Evolutionary conservation across 2,888 invertebrate species (phyloP).

Genomic region (Belgica antarctica): DNA sequence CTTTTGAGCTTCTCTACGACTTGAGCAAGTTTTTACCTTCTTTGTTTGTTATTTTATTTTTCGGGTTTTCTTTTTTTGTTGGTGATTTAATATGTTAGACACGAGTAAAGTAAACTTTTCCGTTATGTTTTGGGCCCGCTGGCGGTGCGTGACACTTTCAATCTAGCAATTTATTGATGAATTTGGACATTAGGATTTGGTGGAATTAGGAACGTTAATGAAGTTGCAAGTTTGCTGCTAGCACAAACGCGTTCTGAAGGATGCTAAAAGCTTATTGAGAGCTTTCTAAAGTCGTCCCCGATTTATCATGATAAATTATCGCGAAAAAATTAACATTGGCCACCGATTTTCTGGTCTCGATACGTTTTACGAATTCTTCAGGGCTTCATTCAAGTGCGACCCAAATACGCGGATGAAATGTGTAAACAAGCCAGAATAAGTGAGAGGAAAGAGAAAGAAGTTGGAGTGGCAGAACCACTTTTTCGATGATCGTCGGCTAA

Average conservation of each 20-base stretch:
- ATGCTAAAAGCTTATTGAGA: too few relatives aligned
- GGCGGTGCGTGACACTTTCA: conserved; percentile 5
- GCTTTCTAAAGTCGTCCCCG: too few relatives aligned
- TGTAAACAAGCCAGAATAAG: conserved; percentile 18
- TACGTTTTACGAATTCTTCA: background rate
- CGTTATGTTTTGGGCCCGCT: conserved; percentile 24
- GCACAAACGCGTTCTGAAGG: too few relatives aligned
- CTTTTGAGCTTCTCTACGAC: background rate
- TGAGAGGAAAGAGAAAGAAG: conserved; percentile 1
- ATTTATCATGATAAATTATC: too few relatives aligned
- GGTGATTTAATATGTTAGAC: conserved; percentile 25
- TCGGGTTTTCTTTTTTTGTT: too few relatives aligned
- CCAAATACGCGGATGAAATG: conserved; percentile 38
- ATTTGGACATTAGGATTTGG: background rate
- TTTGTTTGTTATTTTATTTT: background rate
- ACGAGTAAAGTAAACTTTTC: conserved; percentile 12
- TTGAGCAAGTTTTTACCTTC: conserved; percentile 4
- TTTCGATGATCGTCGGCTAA: conserved; percentile 24
- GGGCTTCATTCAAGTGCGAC: conserved; percentile 11
- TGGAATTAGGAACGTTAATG: background rate
- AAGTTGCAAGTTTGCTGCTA: background rate
- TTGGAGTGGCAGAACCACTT: conserved; percentile 41
- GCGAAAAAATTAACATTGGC: too few relatives aligned
- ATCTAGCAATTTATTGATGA: background rate
- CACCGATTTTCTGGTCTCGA: too few relatives aligned